Evolutionary conservation across 2,888 invertebrate species (phyloP).

Genomic region (Thyatira batis): DNA sequence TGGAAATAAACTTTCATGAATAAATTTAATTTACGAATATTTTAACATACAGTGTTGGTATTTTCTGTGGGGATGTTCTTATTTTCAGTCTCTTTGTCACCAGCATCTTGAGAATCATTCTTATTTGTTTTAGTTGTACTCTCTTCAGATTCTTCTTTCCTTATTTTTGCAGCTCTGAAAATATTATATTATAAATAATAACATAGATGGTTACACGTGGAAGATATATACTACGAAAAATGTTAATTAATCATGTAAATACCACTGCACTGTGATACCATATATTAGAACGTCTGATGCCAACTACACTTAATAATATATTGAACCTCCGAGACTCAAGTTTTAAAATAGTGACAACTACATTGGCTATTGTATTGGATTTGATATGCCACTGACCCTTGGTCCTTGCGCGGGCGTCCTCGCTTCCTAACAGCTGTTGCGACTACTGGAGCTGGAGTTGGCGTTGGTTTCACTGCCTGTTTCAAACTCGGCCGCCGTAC

Average conservation of each 20-base stretch:
- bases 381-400: constrained; percentile 49
- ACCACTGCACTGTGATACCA: no score
- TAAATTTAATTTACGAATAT: no score
- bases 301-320: no score
- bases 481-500: constrained; percentile 27
- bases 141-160: constrained; percentile 45
- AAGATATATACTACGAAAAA: no score
- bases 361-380: no score
- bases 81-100: neutral
- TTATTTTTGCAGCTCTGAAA: constrained; percentile 54
- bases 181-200: neutral
- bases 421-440: constrained; percentile 48
- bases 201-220: no score
- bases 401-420: constrained; percentile 65
- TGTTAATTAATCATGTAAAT: no score
- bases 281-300: no score
- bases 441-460: constrained; percentile 10
- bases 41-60: neutral
- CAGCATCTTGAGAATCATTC: neutral
- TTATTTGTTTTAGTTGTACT: constrained; percentile 23
- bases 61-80: neutral
- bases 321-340: no score
- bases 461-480: constrained; percentile 10
- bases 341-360: no score
- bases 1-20: no score